phyloP scores from a whole-genome alignment of 2,113 vertebrate species.

The Tinamus guttatus region DNA sequence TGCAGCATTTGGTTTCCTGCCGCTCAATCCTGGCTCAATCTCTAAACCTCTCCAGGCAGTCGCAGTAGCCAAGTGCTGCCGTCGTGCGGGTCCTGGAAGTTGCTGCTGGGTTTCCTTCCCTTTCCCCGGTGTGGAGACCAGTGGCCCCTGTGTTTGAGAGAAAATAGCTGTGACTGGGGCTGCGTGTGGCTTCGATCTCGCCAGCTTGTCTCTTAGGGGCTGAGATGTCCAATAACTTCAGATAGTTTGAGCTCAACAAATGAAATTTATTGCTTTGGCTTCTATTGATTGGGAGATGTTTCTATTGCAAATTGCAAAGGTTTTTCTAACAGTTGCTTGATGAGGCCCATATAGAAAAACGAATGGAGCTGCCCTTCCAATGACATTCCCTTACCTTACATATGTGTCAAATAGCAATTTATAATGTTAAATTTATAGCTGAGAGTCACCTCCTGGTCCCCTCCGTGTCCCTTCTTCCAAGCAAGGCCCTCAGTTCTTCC shows the following conservation, averaged over 20 bases:
- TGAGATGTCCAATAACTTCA: background rate
- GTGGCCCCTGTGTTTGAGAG: background rate
- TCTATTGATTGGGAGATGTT: background rate
- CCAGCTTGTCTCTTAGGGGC: background rate
- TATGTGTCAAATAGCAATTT: fast-evolving
- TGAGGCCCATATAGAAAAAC: too few relatives aligned
- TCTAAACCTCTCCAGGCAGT: background rate
- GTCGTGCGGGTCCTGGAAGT: fast-evolving
- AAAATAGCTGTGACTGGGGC: background rate
- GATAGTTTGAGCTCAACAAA: background rate
- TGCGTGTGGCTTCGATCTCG: background rate
- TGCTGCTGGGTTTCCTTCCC: fast-evolving
- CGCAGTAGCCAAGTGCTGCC: fast-evolving
- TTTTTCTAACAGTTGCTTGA: background rate
- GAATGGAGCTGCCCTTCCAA: background rate
- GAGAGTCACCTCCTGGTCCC: background rate
- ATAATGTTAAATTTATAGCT: background rate
- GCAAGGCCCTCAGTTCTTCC: background rate
- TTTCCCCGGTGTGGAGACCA: background rate
- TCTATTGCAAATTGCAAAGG: background rate
- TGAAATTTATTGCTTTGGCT: background rate
- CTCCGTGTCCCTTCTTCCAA: background rate
- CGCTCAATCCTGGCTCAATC: background rate
- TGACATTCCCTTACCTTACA: background rate
- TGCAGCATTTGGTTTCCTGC: background rate